Percentiles rank a stretch among this genome's conserved stretches.
phyloP scores from a whole-genome alignment of 1,140 invertebrate species.

The Phocides pigmalion region DNA sequence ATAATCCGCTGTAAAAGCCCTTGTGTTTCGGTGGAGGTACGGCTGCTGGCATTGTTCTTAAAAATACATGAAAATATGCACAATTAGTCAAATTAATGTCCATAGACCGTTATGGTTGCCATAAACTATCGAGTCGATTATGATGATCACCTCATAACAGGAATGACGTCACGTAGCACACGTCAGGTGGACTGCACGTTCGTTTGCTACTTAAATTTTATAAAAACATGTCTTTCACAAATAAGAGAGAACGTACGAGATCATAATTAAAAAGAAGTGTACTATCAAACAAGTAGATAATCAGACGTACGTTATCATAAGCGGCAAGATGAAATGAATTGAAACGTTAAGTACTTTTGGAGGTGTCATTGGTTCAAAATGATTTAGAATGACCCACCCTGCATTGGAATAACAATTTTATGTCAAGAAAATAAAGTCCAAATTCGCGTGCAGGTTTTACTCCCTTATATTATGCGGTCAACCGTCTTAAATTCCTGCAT shows the following conservation, averaged over 20 bases:
- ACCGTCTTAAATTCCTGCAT: constrained; percentile 44
- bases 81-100: too few relatives aligned
- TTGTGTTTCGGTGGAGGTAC: too few relatives aligned
- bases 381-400: constrained; percentile 38
- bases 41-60: too few relatives aligned
- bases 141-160: too few relatives aligned
- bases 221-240: neutral
- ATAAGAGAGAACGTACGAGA: neutral
- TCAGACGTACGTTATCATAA: constrained; percentile 9
- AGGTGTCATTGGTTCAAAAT: constrained; percentile 52
- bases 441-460: constrained; percentile 19
- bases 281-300: constrained; percentile 21
- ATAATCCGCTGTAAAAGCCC: too few relatives aligned
- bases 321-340: constrained; percentile 62
- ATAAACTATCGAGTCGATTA: too few relatives aligned
- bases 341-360: constrained; percentile 50
- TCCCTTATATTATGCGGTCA: constrained; percentile 40
- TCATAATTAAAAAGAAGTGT: constrained; percentile 35
- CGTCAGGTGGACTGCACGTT: too few relatives aligned
- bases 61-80: too few relatives aligned
- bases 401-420: neutral
- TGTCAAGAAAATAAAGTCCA: neutral
- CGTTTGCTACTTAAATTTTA: too few relatives aligned
- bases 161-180: too few relatives aligned
- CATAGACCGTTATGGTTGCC: too few relatives aligned